phyloP scores from a whole-genome alignment of 1,140 invertebrate genomes.

The Lepidotrigona ventralis region DNA sequence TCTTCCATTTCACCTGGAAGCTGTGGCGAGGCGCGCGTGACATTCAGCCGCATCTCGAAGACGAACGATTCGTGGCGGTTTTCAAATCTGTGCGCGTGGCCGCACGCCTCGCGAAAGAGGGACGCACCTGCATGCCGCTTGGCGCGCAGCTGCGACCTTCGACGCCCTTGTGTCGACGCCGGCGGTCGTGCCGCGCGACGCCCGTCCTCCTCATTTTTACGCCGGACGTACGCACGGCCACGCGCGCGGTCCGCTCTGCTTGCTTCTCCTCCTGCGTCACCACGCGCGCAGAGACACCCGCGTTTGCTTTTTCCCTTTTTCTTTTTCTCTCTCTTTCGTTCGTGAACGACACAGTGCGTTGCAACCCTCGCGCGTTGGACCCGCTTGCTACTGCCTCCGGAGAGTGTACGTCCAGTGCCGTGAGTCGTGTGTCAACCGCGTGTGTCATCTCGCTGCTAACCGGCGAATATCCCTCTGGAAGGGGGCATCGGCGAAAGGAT shows the following conservation, averaged over 20 bases:
- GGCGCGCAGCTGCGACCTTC: constrained; percentile 76
- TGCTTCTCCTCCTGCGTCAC: neutral
- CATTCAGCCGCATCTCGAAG: neutral
- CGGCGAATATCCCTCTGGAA: constrained; percentile 6
- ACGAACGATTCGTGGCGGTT: constrained; percentile 34
- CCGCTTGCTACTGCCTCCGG: neutral
- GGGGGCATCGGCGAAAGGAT: neutral
- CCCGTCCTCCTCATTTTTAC: constrained; percentile 68
- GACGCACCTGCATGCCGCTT: constrained; percentile 68
- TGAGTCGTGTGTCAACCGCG: neutral
- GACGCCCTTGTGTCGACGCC: constrained; percentile 70
- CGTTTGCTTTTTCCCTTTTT: no score
- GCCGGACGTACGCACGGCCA: constrained; percentile 49
- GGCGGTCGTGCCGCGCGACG: constrained; percentile 61
- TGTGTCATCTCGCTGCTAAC: neutral
- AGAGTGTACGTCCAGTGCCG: neutral
- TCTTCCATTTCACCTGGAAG: neutral
- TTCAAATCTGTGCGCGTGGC: constrained; percentile 43
- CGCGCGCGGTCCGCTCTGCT: neutral
- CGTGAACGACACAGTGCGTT: neutral
- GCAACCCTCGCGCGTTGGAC: no score
- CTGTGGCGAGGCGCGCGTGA: neutral
- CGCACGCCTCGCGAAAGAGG: constrained; percentile 52
- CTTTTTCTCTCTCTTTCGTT: no score
- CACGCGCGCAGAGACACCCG: neutral